Percentiles rank a stretch among this genome's conserved stretches.
phyloP scores from a whole-genome alignment of 2,113 vertebrate genomes.

The Cephalopholis sonnerati region DNA sequence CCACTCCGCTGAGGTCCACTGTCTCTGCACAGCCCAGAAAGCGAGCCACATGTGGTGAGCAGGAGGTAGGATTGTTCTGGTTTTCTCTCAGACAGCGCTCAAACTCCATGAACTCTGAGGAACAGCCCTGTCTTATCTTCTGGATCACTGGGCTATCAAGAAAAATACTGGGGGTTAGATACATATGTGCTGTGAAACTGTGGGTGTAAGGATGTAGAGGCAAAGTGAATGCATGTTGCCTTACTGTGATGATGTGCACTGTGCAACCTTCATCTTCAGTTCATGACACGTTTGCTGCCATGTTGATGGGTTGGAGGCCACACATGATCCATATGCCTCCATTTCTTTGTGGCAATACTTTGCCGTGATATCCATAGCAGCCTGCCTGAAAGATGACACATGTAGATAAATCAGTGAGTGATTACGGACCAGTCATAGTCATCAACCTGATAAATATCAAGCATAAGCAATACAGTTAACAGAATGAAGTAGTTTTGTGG shows the following conservation, averaged over 20 bases:
- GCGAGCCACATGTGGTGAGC: conserved; percentile 84
- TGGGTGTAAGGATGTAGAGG: neutral
- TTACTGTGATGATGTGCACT: conserved; percentile 95
- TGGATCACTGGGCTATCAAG: conserved; percentile 89
- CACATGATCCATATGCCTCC: conserved; percentile 92
- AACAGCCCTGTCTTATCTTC: conserved; percentile 90
- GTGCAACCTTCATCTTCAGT: conserved; percentile 90
- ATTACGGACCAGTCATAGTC: neutral
- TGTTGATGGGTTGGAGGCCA: conserved; percentile 88
- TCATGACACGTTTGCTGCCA: conserved; percentile 92
- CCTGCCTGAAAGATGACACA: conserved; percentile 86
- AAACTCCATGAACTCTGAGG: conserved; percentile 88
- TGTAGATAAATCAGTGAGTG: neutral
- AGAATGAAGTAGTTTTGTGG: neutral
- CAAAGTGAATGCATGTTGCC: conserved; percentile 55
- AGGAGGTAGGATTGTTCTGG: conserved; percentile 82
- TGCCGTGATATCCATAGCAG: conserved; percentile 90
- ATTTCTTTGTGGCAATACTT: conserved; percentile 90
- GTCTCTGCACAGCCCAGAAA: conserved; percentile 91
- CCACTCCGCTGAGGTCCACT: conserved; percentile 84
- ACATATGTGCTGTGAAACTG: neutral
- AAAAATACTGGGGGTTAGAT: conserved; percentile 5
- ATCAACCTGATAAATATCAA: neutral
- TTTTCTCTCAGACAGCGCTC: conserved; percentile 91
- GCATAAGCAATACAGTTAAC: neutral